Evolutionary conservation across 2,888 invertebrate species (phyloP).

Genomic region (Yponomeuta evonymella): DNA sequence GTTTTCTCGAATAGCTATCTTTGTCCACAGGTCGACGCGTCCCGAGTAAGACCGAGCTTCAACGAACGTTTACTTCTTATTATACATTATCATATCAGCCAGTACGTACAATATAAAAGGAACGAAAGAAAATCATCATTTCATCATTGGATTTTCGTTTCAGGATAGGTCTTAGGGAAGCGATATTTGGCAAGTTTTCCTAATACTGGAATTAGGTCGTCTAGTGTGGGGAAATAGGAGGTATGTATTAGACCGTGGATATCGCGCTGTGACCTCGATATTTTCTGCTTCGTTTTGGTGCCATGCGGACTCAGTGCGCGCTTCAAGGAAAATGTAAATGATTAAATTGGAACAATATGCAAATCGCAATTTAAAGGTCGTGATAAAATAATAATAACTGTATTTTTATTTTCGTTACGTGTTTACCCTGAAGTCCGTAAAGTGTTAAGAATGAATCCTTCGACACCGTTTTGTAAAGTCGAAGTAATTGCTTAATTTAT

Average conservation of each 20-base stretch:
- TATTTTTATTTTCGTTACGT: too few species aligned
- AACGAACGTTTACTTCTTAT: slow-evolving; percentile 23
- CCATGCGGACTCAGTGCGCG: slow-evolving; percentile 28
- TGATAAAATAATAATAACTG: neutral
- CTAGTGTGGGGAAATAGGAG: neutral
- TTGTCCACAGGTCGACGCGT: slow-evolving; percentile 20
- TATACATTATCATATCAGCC: slow-evolving; percentile 23
- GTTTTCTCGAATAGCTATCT: slow-evolving; percentile 14
- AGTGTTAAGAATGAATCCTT: too few species aligned
- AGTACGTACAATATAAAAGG: slow-evolving; percentile 1
- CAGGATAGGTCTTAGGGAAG: neutral
- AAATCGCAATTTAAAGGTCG: slow-evolving; percentile 8
- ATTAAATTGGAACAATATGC: slow-evolving; percentile 17
- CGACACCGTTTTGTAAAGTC: too few species aligned
- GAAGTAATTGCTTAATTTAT: too few species aligned
- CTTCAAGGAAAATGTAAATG: slow-evolving; percentile 31
- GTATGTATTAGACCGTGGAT: neutral
- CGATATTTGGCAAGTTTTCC: neutral
- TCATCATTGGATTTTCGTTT: neutral
- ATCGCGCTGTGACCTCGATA: slow-evolving; percentile 32
- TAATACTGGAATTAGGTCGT: neutral
- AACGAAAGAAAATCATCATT: slow-evolving; percentile 1
- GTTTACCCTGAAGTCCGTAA: too few species aligned
- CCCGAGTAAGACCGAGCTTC: slow-evolving; percentile 16
- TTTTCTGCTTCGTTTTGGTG: slow-evolving; percentile 30